Evolutionary conservation across 1,140 invertebrate genomes (phyloP).

Genomic region (Drosophila rufa): DNA sequence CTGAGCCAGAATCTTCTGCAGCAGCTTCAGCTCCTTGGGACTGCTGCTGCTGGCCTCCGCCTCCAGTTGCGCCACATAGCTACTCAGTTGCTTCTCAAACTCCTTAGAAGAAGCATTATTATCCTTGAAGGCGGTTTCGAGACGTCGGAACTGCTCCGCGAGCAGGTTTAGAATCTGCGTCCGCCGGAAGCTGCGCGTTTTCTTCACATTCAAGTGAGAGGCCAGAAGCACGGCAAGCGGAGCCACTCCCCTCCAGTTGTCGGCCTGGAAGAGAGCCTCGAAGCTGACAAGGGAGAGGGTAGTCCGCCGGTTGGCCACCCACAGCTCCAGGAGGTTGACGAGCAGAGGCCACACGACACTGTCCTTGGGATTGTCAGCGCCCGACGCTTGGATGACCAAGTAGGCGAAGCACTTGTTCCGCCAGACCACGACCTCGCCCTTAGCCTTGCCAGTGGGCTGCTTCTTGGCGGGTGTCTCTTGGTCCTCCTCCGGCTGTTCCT

Average conservation of each 20-base stretch:
- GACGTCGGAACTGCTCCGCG: constrained; percentile 20
- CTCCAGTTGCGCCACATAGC: constrained; percentile 14
- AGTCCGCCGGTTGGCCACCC: constrained; percentile 40
- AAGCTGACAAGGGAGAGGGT: constrained; percentile 39
- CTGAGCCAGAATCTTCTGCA: constrained; percentile 41
- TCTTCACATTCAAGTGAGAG: constrained; percentile 5
- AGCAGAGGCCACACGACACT: constrained; percentile 41
- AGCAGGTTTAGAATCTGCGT: constrained; percentile 47
- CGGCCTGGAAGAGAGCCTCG: constrained; percentile 35
- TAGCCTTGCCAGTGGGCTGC: constrained; percentile 12
- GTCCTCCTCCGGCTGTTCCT: constrained; percentile 21
- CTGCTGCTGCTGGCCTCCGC: background rate
- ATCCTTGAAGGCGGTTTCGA: constrained; percentile 21
- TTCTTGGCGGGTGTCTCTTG: constrained; percentile 3
- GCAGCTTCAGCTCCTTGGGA: constrained; percentile 32
- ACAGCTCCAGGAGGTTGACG: constrained; percentile 6
- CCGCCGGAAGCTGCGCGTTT: constrained; percentile 41
- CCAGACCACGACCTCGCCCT: constrained; percentile 21
- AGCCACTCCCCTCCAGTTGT: constrained; percentile 41
- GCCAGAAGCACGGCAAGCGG: constrained; percentile 22
- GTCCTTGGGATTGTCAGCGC: background rate
- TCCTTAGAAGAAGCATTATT: constrained; percentile 6
- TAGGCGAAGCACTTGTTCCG: constrained; percentile 57
- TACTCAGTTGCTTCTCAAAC: constrained; percentile 25
- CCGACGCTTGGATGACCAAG: constrained; percentile 40